A percentile compares a stretch with the other conserved stretches of the same genome.
Conservation (phyloP, 2,888 invertebrate species). For the Altica lythri region DNA sequence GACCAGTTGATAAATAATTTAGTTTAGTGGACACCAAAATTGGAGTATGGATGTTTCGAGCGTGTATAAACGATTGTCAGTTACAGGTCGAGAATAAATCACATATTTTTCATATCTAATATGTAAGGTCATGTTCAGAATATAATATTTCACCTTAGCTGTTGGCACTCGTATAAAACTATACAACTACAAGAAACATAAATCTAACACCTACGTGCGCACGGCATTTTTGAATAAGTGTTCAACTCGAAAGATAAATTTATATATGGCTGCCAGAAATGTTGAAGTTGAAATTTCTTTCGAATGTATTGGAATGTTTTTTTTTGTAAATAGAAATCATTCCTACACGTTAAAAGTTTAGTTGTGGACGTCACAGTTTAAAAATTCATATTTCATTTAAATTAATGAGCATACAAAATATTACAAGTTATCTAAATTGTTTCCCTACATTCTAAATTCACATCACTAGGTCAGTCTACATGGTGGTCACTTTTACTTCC, state of each 20-base stretch:
- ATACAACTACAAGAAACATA: conserved; percentile 44
- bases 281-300: conserved; percentile 29
- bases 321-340: conserved; percentile 20
- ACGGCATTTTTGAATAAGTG: conserved; percentile 42
- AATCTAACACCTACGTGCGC: conserved; percentile 48
- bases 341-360: conserved; percentile 13
- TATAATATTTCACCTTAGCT: conserved; percentile 50
- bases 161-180: conserved; percentile 49
- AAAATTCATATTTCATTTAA: too few relatives aligned
- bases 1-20: conserved; percentile 10
- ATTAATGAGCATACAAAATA: too few relatives aligned
- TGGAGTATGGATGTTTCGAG: not conserved
- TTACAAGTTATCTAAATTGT: too few relatives aligned
- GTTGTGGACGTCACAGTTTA: not conserved
- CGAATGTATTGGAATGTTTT: conserved; percentile 23
- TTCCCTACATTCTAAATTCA: too few relatives aligned
- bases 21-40: conserved; percentile 3
- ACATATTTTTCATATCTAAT: conserved; percentile 37
- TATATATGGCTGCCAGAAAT: conserved; percentile 30
- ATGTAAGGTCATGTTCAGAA: conserved; percentile 48
- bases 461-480: too few relatives aligned
- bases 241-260: conserved; percentile 33
- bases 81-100: conserved; percentile 37
- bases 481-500: too few relatives aligned
- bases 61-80: conserved; percentile 26